Evolutionary conservation across 2,888 invertebrate species (phyloP).

Genomic region (Yponomeuta sedellus): DNA sequence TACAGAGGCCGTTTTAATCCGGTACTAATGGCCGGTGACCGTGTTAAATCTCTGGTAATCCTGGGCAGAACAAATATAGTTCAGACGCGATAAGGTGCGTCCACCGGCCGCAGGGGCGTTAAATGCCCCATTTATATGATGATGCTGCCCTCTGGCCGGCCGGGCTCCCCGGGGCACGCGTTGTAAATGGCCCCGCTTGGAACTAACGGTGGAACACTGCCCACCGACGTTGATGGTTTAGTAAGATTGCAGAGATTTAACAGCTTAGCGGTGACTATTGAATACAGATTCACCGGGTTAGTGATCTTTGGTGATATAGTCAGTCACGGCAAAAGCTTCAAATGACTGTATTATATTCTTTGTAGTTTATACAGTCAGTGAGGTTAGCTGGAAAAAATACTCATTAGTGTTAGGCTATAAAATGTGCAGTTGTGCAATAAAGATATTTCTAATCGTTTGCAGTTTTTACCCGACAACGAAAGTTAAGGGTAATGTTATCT

Average conservation of each 20-base stretch:
- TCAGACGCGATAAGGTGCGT: constrained; percentile 72
- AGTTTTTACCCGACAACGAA: no score
- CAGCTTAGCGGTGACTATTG: background rate
- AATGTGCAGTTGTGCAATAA: background rate
- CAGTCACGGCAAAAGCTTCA: no score
- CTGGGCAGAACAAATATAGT: constrained; percentile 72
- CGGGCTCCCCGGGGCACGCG: constrained; percentile 31
- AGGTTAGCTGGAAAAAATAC: no score
- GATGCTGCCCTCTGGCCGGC: constrained; percentile 41
- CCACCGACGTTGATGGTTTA: constrained; percentile 18
- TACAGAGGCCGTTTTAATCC: constrained; percentile 68
- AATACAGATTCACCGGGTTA: background rate
- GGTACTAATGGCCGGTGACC: constrained; percentile 62
- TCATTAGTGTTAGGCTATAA: no score
- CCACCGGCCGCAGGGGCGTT: constrained; percentile 45
- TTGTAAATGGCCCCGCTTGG: constrained; percentile 38
- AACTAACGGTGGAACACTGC: constrained; percentile 22
- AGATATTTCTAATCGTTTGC: background rate
- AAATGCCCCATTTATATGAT: constrained; percentile 75
- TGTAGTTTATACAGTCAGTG: no score
- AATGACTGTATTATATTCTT: no score
- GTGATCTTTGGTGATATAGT: background rate
- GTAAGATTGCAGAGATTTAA: constrained; percentile 19
- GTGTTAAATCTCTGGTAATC: constrained; percentile 73
- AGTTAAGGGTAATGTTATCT: no score